These are phyloP conservation scores for Megamerina dolium DNA, from an alignment of 2,888 invertebrate genomes.

Conservation along the genomic window DNA sequence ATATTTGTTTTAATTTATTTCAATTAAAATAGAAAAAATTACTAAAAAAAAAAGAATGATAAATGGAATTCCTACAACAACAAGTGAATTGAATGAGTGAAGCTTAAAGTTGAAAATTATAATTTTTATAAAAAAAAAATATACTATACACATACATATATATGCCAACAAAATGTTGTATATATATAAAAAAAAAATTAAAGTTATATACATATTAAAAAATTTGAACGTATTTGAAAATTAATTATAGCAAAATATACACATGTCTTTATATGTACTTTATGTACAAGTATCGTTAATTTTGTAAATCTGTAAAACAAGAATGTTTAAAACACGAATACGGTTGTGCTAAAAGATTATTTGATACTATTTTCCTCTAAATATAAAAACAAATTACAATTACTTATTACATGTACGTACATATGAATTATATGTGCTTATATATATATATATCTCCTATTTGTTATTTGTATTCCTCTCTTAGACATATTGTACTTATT, in stretches of 20 bases:
- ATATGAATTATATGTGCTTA: no score
- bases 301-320: constrained; percentile 13
- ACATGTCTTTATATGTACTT: constrained; percentile 6
- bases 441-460: no score
- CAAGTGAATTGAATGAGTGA: neutral
- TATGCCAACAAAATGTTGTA: neutral
- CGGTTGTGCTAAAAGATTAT: constrained; percentile 25
- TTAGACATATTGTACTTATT: no score
- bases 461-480: no score
- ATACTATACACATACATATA: neutral
- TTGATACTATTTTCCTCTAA: no score
- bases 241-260: constrained; percentile 2
- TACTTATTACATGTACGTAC: no score
- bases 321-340: constrained; percentile 26
- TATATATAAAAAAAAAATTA: neutral
- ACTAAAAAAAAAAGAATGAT: no score
- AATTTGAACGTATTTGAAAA: neutral
- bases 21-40: no score
- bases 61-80: no score
- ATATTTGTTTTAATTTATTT: no score
- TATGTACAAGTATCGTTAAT: constrained; percentile 10
- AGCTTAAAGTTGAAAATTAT: constrained; percentile 6
- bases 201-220: neutral
- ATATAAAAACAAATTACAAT: neutral
- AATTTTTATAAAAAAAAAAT: neutral